Evolutionary conservation across 1,140 invertebrate species (phyloP).

Genomic region (Metopolophium dirhodum): DNA sequence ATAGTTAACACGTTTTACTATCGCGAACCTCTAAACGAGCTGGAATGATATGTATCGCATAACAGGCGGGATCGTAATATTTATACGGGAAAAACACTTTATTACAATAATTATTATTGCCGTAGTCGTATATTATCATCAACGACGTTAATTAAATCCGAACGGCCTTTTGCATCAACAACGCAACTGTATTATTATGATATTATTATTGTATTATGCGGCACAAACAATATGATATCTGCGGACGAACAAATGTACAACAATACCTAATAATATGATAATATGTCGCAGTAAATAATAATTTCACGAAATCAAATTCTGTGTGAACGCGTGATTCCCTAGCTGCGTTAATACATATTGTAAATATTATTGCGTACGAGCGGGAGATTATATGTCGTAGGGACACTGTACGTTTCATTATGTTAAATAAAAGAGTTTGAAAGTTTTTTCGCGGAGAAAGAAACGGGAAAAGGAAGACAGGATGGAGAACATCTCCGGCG

Average conservation of each 20-base stretch:
- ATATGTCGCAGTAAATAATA: neutral
- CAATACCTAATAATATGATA: neutral
- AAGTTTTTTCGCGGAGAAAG: neutral
- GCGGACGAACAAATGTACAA: neutral
- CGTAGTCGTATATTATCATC: neutral
- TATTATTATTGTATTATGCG: neutral
- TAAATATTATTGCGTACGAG: too few species aligned
- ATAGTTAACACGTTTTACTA: too few species aligned
- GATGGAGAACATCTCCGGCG: neutral
- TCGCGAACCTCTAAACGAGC: too few species aligned
- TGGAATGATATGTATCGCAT: too few species aligned
- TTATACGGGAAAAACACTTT: neutral
- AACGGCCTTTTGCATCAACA: neutral
- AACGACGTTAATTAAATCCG: neutral
- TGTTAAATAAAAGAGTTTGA: neutral
- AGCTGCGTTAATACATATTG: neutral
- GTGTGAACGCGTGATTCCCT: neutral
- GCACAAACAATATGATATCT: neutral
- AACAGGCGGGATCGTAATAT: neutral
- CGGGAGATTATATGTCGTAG: too few species aligned
- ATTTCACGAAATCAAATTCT: neutral
- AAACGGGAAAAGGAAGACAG: neutral
- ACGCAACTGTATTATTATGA: neutral
- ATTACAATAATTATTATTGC: neutral
- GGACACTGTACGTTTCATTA: too few species aligned